phyloP scores from a whole-genome alignment of 2,113 vertebrate species.

The Zapornia atra region DNA sequence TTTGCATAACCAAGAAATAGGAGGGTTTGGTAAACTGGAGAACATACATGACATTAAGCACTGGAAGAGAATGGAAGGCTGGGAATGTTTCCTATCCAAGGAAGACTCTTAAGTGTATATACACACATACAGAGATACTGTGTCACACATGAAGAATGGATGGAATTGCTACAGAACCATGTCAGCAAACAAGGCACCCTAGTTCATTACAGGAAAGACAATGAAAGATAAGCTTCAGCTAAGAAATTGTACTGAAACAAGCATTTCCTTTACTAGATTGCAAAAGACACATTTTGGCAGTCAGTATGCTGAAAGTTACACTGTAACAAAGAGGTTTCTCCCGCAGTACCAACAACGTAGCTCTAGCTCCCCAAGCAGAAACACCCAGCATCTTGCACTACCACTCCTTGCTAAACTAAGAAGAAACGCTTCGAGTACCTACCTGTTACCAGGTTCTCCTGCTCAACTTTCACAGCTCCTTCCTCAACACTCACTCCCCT shows the following conservation, averaged over 20 bases:
- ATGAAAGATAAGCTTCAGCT: neutral
- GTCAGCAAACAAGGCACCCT: neutral
- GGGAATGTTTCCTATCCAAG: neutral
- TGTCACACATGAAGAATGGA: neutral
- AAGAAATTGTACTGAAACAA: neutral
- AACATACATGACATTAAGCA: neutral
- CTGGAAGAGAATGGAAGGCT: neutral
- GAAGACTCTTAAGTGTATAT: neutral
- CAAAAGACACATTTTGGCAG: neutral
- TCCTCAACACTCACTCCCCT: neutral
- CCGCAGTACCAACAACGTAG: accelerated
- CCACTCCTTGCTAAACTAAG: neutral
- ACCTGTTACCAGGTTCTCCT: neutral
- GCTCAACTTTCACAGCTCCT: neutral
- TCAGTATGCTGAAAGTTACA: neutral
- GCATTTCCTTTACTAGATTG: neutral
- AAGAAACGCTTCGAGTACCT: neutral
- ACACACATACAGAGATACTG: neutral
- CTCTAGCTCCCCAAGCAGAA: neutral
- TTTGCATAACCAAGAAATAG: neutral
- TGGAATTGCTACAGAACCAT: neutral
- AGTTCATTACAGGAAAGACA: neutral
- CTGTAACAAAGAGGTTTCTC: neutral
- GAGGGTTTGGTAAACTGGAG: neutral
- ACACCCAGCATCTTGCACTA: accelerated